Conservation (phyloP, 1,140 invertebrate species). For the Bombus waltoni region DNA sequence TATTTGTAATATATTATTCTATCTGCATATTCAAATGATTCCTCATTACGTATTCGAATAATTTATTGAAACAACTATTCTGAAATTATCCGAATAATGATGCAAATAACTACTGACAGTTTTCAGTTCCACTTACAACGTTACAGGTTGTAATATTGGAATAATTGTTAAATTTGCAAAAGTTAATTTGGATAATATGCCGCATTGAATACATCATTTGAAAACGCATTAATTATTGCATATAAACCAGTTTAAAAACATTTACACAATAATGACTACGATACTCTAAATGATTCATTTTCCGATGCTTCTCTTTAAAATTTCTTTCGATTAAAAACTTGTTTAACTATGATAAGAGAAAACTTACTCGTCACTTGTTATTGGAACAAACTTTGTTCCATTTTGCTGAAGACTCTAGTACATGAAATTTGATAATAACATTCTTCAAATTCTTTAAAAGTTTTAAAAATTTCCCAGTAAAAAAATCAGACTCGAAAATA, state of each 20-base stretch:
- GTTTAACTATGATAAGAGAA: too few relatives aligned
- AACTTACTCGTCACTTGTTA: too few relatives aligned
- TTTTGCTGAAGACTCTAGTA: too few relatives aligned
- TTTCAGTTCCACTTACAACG: not conserved
- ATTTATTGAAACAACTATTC: slow-evolving; percentile 2
- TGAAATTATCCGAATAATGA: slow-evolving; percentile 12
- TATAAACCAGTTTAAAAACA: not conserved
- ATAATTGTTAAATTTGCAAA: not conserved
- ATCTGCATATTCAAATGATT: slow-evolving; percentile 5
- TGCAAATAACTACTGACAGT: slow-evolving; percentile 1
- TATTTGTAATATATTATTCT: slow-evolving; percentile 1
- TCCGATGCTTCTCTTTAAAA: not conserved
- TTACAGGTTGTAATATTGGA: not conserved
- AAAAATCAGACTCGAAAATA: too few relatives aligned
- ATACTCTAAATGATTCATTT: not conserved
- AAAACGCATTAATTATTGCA: not conserved
- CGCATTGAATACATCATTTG: not conserved
- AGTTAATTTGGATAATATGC: not conserved
- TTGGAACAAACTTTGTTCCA: too few relatives aligned
- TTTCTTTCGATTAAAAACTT: not conserved
- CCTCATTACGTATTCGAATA: slow-evolving; percentile 4
- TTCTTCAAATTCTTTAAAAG: too few relatives aligned
- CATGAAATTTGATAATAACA: too few relatives aligned
- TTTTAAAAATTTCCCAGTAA: too few relatives aligned
- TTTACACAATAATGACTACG: not conserved